Evolutionary conservation across 2,797 vertebrate genomes (phyloP).

Genomic region (Babyrousa celebensis): DNA sequence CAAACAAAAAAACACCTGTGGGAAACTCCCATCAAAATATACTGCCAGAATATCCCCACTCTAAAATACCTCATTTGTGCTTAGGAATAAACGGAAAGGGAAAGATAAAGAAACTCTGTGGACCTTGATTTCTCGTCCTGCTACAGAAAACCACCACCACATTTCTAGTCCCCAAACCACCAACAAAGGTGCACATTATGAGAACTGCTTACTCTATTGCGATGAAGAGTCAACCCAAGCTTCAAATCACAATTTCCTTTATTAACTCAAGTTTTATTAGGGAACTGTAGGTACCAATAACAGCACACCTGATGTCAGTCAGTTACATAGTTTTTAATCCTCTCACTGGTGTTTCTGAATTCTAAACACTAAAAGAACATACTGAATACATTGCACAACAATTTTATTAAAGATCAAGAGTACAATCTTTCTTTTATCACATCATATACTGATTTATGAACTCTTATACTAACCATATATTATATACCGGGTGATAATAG

Average conservation of each 20-base stretch:
- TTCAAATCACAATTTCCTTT: neutral
- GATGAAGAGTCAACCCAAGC: neutral
- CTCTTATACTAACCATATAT: neutral
- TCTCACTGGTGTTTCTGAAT: neutral
- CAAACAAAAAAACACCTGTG: neutral
- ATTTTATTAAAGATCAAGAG: constrained; percentile 16
- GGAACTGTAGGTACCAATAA: neutral
- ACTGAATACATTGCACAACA: neutral
- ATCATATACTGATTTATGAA: neutral
- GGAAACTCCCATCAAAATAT: neutral
- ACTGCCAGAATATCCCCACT: neutral
- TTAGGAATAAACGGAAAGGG: neutral
- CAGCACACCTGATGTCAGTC: neutral
- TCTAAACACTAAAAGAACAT: constrained; percentile 9
- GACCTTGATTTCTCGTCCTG: neutral
- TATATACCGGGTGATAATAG: neutral
- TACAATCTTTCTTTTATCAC: neutral
- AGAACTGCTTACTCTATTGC: neutral
- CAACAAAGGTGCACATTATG: neutral
- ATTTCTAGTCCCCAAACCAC: neutral
- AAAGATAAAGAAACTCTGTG: neutral
- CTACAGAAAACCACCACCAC: neutral
- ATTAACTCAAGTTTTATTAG: neutral
- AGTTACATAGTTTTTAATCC: neutral
- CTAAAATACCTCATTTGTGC: neutral